A percentile compares a stretch with the other conserved stretches of the same genome.
Evolutionary conservation across 2,888 invertebrate species (phyloP).

Genomic region (Drosophila algonquin): DNA sequence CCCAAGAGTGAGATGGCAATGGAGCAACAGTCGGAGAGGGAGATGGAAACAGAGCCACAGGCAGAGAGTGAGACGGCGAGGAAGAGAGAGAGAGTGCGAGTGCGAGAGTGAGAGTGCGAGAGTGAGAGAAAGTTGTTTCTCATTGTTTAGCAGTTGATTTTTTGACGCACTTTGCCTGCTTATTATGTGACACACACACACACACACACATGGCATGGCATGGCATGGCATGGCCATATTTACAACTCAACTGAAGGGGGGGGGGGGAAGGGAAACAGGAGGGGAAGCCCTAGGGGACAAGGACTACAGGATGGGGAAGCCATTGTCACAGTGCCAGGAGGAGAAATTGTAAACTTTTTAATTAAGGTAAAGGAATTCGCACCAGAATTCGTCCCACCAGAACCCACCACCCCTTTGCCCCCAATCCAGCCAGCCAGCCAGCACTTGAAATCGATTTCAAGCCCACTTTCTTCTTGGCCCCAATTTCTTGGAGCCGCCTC

Average conservation of each 20-base stretch:
- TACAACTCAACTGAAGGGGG: too few relatives aligned
- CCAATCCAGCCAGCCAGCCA: slow-evolving; percentile 19
- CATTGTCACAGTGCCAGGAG: slow-evolving; percentile 56
- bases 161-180: slow-evolving; percentile 60
- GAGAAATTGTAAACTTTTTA: slow-evolving; percentile 69
- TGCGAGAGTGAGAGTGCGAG: neutral
- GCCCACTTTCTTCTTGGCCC: slow-evolving; percentile 8
- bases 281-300: neutral
- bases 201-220: neutral
- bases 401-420: too few relatives aligned
- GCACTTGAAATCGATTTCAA: slow-evolving; percentile 24
- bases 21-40: neutral
- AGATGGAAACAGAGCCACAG: slow-evolving; percentile 9
- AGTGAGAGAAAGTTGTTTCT: slow-evolving; percentile 40
- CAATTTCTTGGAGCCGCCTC: neutral
- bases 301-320: slow-evolving; percentile 6
- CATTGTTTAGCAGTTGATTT: slow-evolving; percentile 66
- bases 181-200: slow-evolving; percentile 56
- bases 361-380: slow-evolving; percentile 73
- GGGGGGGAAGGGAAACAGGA: neutral
- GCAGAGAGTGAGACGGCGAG: neutral
- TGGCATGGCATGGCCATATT: neutral
- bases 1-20: slow-evolving; percentile 13
- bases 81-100: neutral
- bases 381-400: slow-evolving; percentile 27